These are phyloP conservation scores for Tortrix viridana DNA, from an alignment of 2,888 invertebrate species.

Conservation along the genomic window DNA sequence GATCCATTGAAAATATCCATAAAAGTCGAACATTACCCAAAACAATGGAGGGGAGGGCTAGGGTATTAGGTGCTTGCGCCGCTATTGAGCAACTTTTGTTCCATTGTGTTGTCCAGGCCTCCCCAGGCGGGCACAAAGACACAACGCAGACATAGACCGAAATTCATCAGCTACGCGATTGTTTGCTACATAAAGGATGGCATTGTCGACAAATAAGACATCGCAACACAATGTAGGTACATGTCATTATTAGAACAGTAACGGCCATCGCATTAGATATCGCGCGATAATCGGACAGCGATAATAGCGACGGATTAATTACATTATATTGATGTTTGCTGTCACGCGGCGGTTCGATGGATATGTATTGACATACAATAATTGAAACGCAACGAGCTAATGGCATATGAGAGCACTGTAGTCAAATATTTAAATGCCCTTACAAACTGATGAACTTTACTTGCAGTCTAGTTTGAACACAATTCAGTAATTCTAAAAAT, in stretches of 20 bases:
- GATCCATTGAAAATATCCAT: constrained; percentile 84
- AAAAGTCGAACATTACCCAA: constrained; percentile 84
- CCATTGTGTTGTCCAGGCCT: constrained; percentile 81
- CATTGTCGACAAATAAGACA: constrained; percentile 83
- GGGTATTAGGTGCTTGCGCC: constrained; percentile 82
- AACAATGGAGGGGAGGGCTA: constrained; percentile 80
- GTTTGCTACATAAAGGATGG: constrained; percentile 83
- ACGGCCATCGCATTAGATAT: constrained; percentile 24
- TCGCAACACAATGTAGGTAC: constrained; percentile 80
- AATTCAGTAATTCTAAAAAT: neutral
- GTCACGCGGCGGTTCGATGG: constrained; percentile 12
- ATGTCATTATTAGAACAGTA: constrained; percentile 77
- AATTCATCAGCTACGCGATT: constrained; percentile 84
- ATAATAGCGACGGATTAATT: constrained; percentile 29
- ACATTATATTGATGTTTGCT: constrained; percentile 32
- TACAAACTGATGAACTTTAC: no score
- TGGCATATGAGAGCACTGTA: no score
- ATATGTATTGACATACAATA: neutral
- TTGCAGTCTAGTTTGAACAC: no score
- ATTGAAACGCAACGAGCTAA: no score
- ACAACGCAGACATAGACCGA: constrained; percentile 81
- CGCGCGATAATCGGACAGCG: constrained; percentile 21
- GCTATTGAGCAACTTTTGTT: constrained; percentile 83
- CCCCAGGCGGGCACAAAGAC: constrained; percentile 76
- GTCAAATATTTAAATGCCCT: no score